Base-by-base conservation (phyloP, 2,888 invertebrate species). In the Troides helena region DNA sequence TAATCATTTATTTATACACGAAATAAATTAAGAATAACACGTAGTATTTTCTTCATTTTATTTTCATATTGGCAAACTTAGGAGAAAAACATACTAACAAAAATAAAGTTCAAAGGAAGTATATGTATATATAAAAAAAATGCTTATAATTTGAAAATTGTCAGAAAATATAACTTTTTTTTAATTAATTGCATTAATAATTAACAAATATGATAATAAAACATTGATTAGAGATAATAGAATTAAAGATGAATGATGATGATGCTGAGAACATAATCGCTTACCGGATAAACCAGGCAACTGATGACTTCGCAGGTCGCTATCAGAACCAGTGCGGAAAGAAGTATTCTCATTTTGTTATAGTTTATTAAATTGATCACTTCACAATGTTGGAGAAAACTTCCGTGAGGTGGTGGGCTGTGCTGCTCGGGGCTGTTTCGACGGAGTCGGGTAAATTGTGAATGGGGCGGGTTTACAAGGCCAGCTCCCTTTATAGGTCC, bases 401-500 rank as follows among this genome's bases (percentile, higher is more conserved):
- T 88, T 86, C 69, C 72, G 75, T 73, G 73, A 73, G 72, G 74
- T 70, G 72, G 71, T 61, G 70, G 60, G 68, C 65, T 71, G 69
- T 64, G 72, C 70, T 74, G 72, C 70, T 77, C 78, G 76, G 78
- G 81, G 80, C 78, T 80, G 83, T 82, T 81, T 81, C 83, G 84
- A 79, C 81, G 83, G 67, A 75, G 78, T 76, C 74, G 69, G 77
- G 77, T 78, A 80, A 85, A 83, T 88, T 86, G 85, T 90, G 91
- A 90, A 91, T 89, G 89, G 85, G 83, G 78, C 82, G 83, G 77
- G 78, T 78, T 78, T 79, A 78, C 78, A 18, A 17, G 10, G 17
- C 81, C 82, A 82, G 74, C 79, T 78, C 83, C 85, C 87, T 90
- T 90, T 92, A 91, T 92, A 92, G 80, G 85, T 81, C 78, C 78